Evolutionary conservation across 2,888 invertebrate species (phyloP).

Genomic region (Noctua janthe): DNA sequence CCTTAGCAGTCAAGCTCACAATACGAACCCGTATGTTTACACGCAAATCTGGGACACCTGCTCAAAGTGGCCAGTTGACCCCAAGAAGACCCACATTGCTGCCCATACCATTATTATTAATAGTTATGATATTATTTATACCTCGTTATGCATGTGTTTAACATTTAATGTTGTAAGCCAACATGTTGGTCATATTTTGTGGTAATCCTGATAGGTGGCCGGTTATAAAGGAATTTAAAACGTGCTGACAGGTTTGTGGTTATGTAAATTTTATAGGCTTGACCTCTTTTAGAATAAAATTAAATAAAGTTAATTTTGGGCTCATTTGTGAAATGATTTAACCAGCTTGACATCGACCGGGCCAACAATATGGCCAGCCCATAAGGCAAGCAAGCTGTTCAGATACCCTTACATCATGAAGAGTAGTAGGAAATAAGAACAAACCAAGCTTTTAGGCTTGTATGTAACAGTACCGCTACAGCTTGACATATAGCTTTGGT

Average conservation of each 20-base stretch:
- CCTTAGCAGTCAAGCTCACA: slow-evolving; percentile 19
- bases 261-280: slow-evolving; percentile 22
- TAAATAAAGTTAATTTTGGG: not conserved
- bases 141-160: slow-evolving; percentile 51
- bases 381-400: too few relatives aligned
- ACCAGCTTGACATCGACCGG: not conserved
- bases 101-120: slow-evolving; percentile 60
- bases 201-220: slow-evolving; percentile 44
- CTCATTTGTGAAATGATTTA: not conserved
- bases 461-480: not conserved
- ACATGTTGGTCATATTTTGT: slow-evolving; percentile 31
- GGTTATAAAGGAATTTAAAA: slow-evolving; percentile 9
- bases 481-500: not conserved
- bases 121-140: slow-evolving; percentile 57
- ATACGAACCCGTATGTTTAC: slow-evolving; percentile 57
- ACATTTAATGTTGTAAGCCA: slow-evolving; percentile 33
- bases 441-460: not conserved
- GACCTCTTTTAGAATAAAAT: not conserved
- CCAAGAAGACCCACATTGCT: slow-evolving; percentile 49
- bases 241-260: slow-evolving; percentile 29
- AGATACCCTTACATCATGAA: too few relatives aligned
- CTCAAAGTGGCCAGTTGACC: slow-evolving; percentile 70
- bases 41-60: slow-evolving; percentile 73
- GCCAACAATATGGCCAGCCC: not conserved
- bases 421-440: too few relatives aligned